Conservation (phyloP, 2,797 vertebrate genomes). For the Zenarchopterus dispar region DNA sequence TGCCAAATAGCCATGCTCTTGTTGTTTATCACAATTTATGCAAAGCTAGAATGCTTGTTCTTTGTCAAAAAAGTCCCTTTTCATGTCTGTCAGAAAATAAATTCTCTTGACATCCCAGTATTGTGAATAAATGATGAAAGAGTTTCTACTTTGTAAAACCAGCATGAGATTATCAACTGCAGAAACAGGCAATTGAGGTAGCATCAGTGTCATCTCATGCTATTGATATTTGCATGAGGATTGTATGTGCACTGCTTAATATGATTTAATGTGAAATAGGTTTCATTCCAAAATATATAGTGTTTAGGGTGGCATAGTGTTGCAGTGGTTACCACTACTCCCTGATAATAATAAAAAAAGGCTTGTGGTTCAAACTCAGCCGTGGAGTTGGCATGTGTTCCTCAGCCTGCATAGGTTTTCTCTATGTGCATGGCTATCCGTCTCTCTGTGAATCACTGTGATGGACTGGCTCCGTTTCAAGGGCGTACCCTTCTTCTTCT, state of each 20-base stretch:
- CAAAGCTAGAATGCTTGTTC: neutral
- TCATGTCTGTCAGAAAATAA: slow-evolving; percentile 3
- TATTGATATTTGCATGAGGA: no score
- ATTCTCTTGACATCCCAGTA: slow-evolving; percentile 43
- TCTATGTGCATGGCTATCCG: no score
- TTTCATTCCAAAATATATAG: no score
- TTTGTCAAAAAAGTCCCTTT: neutral
- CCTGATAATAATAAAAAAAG: no score
- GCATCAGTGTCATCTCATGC: neutral
- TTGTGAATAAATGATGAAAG: slow-evolving; percentile 33
- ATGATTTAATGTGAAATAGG: no score
- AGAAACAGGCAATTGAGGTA: slow-evolving; percentile 18
- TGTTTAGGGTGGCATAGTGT: no score
- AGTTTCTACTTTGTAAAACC: slow-evolving; percentile 18
- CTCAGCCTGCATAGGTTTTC: neutral
- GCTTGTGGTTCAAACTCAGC: neutral
- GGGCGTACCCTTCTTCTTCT: neutral
- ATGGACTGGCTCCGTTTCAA: neutral
- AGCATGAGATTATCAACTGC: slow-evolving; percentile 13
- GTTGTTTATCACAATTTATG: neutral
- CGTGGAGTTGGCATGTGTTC: neutral
- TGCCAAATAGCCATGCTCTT: neutral
- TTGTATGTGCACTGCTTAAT: no score
- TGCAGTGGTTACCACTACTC: no score
- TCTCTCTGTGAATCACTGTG: neutral